Evolutionary conservation across 2,888 invertebrate species (phyloP).

Genomic region (Heteromurus nitidus): DNA sequence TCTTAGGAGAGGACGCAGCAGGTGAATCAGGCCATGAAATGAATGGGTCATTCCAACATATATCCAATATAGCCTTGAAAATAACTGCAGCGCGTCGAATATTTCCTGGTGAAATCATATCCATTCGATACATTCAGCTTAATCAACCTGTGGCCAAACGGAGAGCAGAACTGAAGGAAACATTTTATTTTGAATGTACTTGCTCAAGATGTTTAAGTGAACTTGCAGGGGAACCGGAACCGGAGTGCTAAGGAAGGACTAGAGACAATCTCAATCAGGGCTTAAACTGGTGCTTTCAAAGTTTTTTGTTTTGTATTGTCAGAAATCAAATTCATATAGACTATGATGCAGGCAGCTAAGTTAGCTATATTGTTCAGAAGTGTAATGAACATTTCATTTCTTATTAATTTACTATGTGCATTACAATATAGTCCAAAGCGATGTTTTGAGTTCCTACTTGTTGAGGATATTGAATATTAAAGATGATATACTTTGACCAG

Average conservation of each 20-base stretch:
- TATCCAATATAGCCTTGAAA: constrained; percentile 23
- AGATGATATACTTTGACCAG: no score
- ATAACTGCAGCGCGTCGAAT: constrained; percentile 52
- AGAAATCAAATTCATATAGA: no score
- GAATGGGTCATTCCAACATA: background rate
- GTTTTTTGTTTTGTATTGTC: background rate
- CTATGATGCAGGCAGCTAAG: no score
- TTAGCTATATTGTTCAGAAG: no score
- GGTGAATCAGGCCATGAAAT: background rate
- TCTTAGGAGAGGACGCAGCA: constrained; percentile 8
- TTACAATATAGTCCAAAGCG: no score
- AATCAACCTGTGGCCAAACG: constrained; percentile 29
- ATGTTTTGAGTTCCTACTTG: no score
- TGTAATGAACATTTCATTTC: no score
- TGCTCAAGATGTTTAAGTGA: constrained; percentile 57
- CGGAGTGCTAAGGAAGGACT: background rate
- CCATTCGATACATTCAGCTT: constrained; percentile 55
- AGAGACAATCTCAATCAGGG: background rate
- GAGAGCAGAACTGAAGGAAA: constrained; percentile 46
- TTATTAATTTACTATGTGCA: no score
- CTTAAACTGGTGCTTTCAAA: no score
- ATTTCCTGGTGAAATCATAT: constrained; percentile 58
- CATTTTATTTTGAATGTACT: constrained; percentile 68
- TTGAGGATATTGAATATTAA: no score
- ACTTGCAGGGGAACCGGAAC: background rate